Base-by-base conservation (phyloP, 2,113 vertebrate genomes). In the Gambusia affinis region DNA sequence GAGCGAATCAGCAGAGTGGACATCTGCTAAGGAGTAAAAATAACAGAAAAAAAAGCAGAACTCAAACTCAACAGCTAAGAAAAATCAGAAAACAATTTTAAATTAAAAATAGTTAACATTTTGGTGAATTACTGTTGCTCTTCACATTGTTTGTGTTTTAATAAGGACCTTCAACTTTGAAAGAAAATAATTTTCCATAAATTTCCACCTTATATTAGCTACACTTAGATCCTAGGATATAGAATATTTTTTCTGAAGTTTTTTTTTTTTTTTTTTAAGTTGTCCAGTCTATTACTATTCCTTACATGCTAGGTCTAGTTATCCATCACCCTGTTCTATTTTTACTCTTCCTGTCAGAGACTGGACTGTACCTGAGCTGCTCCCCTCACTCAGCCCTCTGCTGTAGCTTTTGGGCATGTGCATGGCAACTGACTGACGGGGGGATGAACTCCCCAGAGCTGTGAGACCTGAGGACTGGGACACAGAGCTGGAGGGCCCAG, bases 381-480 rank as follows among this genome's bases (percentile, higher is more conserved):
- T 83, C 14, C 94, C 91, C 39, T 94, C 94, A 60, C 85, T 93
- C 65, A 91, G 82, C 78, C 94, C 93, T 57, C 95, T 93, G 89
- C 94, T 95, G 91, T 96, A 95, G 78, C 96, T 94, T 3, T 97
- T 97, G 76, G 95, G 94, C 67, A 98, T 92, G 7, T 95, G 91
- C 39, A 97, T 91, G 19, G 96, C 96, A 67, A 99, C 88, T 1
- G 98, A 96, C 71, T 97, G 97, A 10, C 96, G 95, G 0, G 97
- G 97, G 0, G 97, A 99, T 0, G 94, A 94, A 28, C 93, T 81
- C 12, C 94, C 93, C 0, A 96, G 92, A 0, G 94, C 89, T 14
- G 95, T 94, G 1, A 94, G 94, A 76, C 94, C 84, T 0, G 96
- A 97, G 1, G 95, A 93, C 89, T 95, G 94, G 51, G 95, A 94